phyloP scores from a whole-genome alignment of 2,113 vertebrate species.

The Tragulus kanchil region DNA sequence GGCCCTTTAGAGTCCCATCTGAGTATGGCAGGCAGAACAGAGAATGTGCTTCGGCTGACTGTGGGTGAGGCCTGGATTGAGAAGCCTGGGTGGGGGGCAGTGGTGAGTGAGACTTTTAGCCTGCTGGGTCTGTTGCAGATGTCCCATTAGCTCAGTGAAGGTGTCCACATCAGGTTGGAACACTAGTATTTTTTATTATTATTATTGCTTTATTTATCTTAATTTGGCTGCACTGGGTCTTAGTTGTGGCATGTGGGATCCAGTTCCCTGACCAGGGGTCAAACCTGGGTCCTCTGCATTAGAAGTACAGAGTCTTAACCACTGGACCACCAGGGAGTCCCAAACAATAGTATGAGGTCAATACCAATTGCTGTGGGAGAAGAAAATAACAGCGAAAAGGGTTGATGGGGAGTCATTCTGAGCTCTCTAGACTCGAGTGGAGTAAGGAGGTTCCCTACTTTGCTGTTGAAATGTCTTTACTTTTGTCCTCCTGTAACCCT shows the following conservation, averaged over 20 bases:
- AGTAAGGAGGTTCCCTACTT: neutral
- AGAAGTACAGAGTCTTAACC: too few relatives aligned
- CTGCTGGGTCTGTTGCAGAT: neutral
- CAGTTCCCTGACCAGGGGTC: too few relatives aligned
- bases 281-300: too few relatives aligned
- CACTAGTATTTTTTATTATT: too few relatives aligned
- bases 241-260: too few relatives aligned
- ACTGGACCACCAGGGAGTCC: too few relatives aligned
- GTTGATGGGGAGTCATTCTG: neutral
- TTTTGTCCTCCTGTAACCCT: neutral
- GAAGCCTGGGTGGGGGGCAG: neutral
- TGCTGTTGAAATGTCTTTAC: neutral
- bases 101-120: neutral
- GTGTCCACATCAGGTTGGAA: neutral
- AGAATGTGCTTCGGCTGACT: neutral
- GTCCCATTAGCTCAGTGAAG: neutral
- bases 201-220: too few relatives aligned
- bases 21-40: neutral
- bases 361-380: neutral
- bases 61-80: neutral
- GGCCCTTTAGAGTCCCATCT: neutral
- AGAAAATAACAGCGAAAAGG: neutral
- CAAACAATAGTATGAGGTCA: neutral
- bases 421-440: neutral
- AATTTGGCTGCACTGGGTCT: too few relatives aligned